Evolutionary conservation across 2,888 invertebrate species (phyloP).

Genomic region (Lochmaea crataegi): DNA sequence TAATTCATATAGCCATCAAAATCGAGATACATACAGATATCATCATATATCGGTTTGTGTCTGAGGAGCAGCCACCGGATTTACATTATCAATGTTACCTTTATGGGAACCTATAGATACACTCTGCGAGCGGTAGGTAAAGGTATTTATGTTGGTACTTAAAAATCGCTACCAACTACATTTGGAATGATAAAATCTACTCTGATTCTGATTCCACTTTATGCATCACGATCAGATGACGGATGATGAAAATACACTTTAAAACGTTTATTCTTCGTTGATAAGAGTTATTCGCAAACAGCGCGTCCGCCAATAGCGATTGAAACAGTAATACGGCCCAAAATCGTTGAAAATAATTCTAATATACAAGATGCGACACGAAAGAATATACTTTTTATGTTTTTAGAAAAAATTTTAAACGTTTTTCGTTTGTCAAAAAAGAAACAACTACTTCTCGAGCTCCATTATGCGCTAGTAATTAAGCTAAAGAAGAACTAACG

Average conservation of each 20-base stretch:
- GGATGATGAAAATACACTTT: slow-evolving; percentile 28
- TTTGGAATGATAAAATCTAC: slow-evolving; percentile 48
- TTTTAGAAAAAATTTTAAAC: no score
- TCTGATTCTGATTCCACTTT: slow-evolving; percentile 49
- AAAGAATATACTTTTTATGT: no score
- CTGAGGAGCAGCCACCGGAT: slow-evolving; percentile 32
- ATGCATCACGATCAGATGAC: slow-evolving; percentile 48
- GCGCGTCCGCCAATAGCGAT: not conserved
- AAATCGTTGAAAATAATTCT: no score
- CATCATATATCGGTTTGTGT: slow-evolving; percentile 7
- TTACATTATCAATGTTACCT: slow-evolving; percentile 49
- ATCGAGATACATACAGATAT: slow-evolving; percentile 11
- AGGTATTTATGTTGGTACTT: slow-evolving; percentile 44
- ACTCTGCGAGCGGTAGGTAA: slow-evolving; percentile 28
- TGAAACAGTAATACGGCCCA: not conserved
- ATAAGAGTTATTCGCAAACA: not conserved
- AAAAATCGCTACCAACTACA: slow-evolving; percentile 47
- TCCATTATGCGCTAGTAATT: no score
- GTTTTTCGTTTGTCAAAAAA: no score
- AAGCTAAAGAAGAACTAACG: no score
- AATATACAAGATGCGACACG: no score
- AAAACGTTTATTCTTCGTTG: slow-evolving; percentile 5
- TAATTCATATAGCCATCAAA: slow-evolving; percentile 10
- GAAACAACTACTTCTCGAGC: no score
- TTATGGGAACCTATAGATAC: slow-evolving; percentile 42